These are phyloP conservation scores for Campoplex capitator DNA, from an alignment of 2,888 invertebrate species.

Conservation along the genomic window DNA sequence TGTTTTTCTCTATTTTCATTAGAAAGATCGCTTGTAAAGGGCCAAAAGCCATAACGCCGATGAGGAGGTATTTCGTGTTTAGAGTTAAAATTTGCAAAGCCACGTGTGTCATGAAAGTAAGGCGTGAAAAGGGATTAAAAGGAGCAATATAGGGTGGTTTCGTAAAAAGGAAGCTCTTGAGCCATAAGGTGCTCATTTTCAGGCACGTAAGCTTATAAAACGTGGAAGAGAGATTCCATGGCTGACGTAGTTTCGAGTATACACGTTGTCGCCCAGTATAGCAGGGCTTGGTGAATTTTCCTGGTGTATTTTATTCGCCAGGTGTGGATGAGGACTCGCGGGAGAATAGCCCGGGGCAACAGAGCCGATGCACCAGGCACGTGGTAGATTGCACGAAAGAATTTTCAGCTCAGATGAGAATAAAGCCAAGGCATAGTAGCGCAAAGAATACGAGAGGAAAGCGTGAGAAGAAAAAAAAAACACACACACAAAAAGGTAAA, in stretches of 20 bases:
- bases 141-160: conserved; percentile 70
- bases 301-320: conserved; percentile 33
- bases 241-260: background rate
- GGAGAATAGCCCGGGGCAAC: conserved; percentile 17
- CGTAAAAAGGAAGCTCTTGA: conserved; percentile 29
- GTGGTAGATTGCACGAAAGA: conserved; percentile 44
- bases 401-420: conserved; percentile 55
- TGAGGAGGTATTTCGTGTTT: background rate
- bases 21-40: background rate
- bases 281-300: conserved; percentile 13
- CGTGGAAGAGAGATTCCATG: conserved; percentile 48
- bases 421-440: conserved; percentile 32
- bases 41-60: background rate
- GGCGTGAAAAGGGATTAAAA: conserved; percentile 71
- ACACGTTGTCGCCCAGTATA: background rate
- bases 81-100: background rate
- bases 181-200: conserved; percentile 69
- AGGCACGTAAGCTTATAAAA: conserved; percentile 80
- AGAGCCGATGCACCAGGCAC: conserved; percentile 26
- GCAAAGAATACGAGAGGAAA: conserved; percentile 4
- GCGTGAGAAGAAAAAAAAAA: background rate
- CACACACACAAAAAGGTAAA: background rate
- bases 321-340: conserved; percentile 31
- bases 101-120: conserved; percentile 42
- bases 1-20: background rate